Evolutionary conservation across 2,888 invertebrate genomes (phyloP).

Genomic region (Cheilosia vulpina): DNA sequence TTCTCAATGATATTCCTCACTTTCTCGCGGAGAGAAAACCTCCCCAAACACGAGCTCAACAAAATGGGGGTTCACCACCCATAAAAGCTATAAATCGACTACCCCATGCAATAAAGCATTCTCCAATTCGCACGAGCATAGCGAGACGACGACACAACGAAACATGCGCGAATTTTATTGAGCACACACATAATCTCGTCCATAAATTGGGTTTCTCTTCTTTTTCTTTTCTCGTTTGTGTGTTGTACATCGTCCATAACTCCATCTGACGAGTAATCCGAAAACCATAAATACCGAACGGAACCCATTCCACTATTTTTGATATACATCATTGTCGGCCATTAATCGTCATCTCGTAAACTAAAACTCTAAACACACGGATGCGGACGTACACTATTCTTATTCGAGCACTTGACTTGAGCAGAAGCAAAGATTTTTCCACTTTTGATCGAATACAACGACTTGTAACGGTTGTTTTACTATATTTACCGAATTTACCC

Average conservation of each 20-base stretch:
- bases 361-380: slow-evolving; percentile 16
- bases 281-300: slow-evolving; percentile 60
- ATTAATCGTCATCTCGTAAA: slow-evolving; percentile 3
- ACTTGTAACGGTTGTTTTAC: slow-evolving; percentile 34
- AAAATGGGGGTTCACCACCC: slow-evolving; percentile 59
- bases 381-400: slow-evolving; percentile 37
- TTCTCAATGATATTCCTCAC: slow-evolving; percentile 45
- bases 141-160: slow-evolving; percentile 54
- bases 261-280: slow-evolving; percentile 73
- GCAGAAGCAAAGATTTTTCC: slow-evolving; percentile 11
- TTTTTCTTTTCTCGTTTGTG: slow-evolving; percentile 29
- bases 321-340: neutral
- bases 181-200: slow-evolving; percentile 45
- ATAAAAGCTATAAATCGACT: slow-evolving; percentile 70
- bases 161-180: slow-evolving; percentile 75
- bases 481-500: slow-evolving; percentile 50
- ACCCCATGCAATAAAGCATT: slow-evolving; percentile 72
- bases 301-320: slow-evolving; percentile 38
- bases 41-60: slow-evolving; percentile 23
- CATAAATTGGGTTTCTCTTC: slow-evolving; percentile 50
- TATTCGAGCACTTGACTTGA: slow-evolving; percentile 49
- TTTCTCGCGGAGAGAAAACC: slow-evolving; percentile 32
- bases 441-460: slow-evolving; percentile 13
- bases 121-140: slow-evolving; percentile 69
- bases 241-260: slow-evolving; percentile 41